Conservation (phyloP, 1,140 invertebrate genomes). For the Micrasema longulum region DNA sequence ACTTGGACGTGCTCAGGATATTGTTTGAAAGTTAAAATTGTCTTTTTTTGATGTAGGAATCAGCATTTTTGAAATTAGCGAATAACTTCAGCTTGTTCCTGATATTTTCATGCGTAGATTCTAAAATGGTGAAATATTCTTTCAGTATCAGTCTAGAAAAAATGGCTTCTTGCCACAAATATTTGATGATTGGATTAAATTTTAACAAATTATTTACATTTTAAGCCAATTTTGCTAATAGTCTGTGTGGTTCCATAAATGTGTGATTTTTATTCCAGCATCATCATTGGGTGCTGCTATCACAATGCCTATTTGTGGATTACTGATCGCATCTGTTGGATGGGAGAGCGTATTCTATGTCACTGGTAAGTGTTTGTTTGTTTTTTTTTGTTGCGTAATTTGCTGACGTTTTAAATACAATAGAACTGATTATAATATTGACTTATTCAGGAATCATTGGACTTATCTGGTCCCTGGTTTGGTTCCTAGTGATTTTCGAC, state of each 20-base stretch:
- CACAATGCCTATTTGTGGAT: constrained; percentile 85
- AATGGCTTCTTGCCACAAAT: no score
- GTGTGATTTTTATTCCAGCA: constrained; percentile 66
- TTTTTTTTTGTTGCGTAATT: neutral
- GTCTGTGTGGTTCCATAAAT: neutral
- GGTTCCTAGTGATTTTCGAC: constrained; percentile 89
- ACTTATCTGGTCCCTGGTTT: constrained; percentile 84
- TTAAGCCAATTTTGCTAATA: neutral
- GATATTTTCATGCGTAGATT: no score
- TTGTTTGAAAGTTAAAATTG: no score
- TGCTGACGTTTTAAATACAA: neutral
- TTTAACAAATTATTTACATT: neutral
- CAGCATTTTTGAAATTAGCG: no score
- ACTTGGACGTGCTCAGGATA: no score
- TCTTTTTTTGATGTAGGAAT: no score
- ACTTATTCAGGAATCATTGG: constrained; percentile 70
- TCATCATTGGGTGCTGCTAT: constrained; percentile 86
- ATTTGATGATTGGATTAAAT: no score
- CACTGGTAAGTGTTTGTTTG: constrained; percentile 71
- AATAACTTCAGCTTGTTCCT: no score
- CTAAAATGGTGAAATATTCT: no score
- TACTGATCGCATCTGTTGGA: constrained; percentile 80
- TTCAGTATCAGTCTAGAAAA: no score
- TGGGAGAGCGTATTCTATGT: constrained; percentile 90
- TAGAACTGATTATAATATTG: neutral